Percentiles rank a stretch among this genome's conserved stretches.
These are phyloP conservation scores for Scaptomyza parva DNA, from an alignment of 2,888 invertebrate genomes.

Conservation along the genomic window DNA sequence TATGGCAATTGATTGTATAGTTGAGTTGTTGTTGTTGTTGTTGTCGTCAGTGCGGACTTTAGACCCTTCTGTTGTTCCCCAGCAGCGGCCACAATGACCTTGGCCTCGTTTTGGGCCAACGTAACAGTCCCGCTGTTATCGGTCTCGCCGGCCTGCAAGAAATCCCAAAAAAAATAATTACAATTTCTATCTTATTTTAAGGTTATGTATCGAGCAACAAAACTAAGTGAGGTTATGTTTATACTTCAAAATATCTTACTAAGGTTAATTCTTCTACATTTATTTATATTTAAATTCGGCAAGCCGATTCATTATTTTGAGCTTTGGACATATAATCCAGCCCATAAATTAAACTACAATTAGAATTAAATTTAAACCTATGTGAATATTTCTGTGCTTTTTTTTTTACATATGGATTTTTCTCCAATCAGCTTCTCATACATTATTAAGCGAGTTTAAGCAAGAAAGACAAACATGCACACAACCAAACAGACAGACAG, in stretches of 20 bases:
- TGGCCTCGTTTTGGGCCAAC: conserved; percentile 76
- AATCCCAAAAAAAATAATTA: conserved; percentile 2
- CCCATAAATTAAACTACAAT: neutral
- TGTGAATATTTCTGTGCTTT: neutral
- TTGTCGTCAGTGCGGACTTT: conserved; percentile 70
- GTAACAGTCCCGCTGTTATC: conserved; percentile 82
- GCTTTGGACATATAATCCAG: no score
- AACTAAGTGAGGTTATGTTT: neutral
- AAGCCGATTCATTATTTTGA: neutral
- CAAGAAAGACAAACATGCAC: conserved; percentile 19
- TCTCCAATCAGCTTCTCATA: neutral
- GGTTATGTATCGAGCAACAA: conserved; percentile 16
- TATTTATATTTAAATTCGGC: neutral
- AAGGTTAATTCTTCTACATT: neutral
- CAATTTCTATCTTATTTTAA: neutral
- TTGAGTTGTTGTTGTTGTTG: conserved; percentile 64
- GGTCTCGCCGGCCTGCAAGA: conserved; percentile 59
- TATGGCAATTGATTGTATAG: conserved; percentile 84
- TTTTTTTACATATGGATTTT: neutral
- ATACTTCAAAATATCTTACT: no score
- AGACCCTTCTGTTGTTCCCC: conserved; percentile 75
- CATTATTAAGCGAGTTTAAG: neutral
- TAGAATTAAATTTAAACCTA: neutral
- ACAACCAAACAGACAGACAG: conserved; percentile 9
- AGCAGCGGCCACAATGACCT: conserved; percentile 75